A percentile compares a stretch with the other conserved stretches of the same genome.
Conservation (phyloP, 2,797 vertebrate species). For the Danio choprae region DNA sequence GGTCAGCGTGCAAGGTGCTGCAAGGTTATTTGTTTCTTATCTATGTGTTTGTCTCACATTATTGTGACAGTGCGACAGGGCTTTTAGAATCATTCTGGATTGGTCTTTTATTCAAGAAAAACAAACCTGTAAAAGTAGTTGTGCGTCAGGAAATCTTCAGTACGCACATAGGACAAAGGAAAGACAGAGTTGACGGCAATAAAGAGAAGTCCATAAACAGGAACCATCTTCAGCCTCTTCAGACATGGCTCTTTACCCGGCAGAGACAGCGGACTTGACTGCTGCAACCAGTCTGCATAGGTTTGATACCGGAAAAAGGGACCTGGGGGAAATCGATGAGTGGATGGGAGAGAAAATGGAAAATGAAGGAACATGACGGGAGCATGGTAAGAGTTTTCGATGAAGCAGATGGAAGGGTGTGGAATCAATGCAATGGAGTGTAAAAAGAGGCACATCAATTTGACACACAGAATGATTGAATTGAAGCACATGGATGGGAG, state of each 20-base stretch:
- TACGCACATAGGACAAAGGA: conserved; percentile 84
- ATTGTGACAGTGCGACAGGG: too few species aligned
- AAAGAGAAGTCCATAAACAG: conserved; percentile 84
- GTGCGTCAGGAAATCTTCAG: conserved; percentile 81
- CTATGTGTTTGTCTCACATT: too few species aligned
- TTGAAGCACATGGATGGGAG: neutral
- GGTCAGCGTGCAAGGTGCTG: too few species aligned
- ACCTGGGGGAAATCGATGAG: conserved; percentile 72
- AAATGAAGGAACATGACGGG: conserved; percentile 45
- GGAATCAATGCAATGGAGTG: conserved; percentile 5
- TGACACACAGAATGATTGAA: neutral
- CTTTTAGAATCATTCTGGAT: neutral
- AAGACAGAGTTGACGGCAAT: conserved; percentile 82
- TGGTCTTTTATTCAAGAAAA: neutral
- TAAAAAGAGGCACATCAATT: neutral
- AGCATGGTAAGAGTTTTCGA: conserved; percentile 31
- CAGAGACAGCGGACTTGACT: conserved; percentile 77
- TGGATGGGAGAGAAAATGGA: conserved; percentile 24
- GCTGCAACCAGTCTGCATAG: conserved; percentile 86
- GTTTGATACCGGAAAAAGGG: conserved; percentile 92
- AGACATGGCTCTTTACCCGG: conserved; percentile 84
- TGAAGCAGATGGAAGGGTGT: neutral
- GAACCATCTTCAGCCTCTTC: conserved; percentile 81
- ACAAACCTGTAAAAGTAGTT: conserved; percentile 80
- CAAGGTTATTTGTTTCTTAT: too few species aligned